Evolutionary conservation across 2,888 invertebrate species (phyloP), one percentile per base, ranked within the genome.

Genomic region (Lamellibrachia columna): DNA sequence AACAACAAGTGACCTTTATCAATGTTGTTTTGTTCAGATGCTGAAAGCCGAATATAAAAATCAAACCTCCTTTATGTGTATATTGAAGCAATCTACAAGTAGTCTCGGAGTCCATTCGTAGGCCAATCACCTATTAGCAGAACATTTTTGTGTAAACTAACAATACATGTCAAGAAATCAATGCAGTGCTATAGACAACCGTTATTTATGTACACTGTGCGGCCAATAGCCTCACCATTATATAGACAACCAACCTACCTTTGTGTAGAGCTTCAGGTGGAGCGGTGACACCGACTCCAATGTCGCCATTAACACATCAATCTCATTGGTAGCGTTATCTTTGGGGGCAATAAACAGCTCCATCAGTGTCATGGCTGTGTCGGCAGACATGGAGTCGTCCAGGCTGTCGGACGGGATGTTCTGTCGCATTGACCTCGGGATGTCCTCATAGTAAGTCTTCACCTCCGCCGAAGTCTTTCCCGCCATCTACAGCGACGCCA

Each of bases 341-440:
- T 22, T 15, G 22, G 75, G 15, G 11, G 15, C 22, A n/a, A 75
- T n/a, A 75, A 75, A 75, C 22, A 75, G 22, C 22, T 75, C 75
- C 75, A 75, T 22, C 22, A 75, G 75, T 75, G n/a, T 15, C 22
- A 75, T 4, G 75, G 75, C 75, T 6, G 22, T 22, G 75, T 75
- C 75, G 75, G 75, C 75, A n/a, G 75, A n/a, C 75, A 75, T 75
- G 22, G 11, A 15, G 22, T 22, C 75, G 22, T 15, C 22, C 75
- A 75, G 75, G n/a, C 1, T 75, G 75, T 75, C 75, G n/a, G 75
- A 75, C 75, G 75, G 75, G 1, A 75, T 75, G 75, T 75, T 75
- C 75, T 75, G 75, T 75, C 75, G 75, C 75, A 75, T n/a, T n/a
- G 75, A 75, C 75, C n/a, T 75, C 75, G 75, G 75, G 6, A 75